Conservation (phyloP, 2,113 vertebrate species). For the Paramormyrops kingsleyae region DNA sequence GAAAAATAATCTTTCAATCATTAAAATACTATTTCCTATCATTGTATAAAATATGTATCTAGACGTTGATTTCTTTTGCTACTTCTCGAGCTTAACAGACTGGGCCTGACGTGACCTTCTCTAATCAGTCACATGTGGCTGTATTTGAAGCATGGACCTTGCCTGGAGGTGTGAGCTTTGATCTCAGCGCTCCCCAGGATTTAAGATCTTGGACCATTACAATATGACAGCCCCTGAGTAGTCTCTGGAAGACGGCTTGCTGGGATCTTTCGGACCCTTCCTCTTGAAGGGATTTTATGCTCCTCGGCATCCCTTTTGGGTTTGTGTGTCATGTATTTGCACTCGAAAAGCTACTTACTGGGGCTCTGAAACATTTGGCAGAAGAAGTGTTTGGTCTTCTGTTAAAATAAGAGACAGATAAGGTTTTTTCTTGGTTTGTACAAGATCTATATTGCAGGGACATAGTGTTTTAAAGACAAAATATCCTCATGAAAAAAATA, state of each 20-base stretch:
- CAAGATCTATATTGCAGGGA: neutral
- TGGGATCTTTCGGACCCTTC: neutral
- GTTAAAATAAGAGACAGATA: neutral
- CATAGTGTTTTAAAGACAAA: neutral
- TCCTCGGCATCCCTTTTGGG: neutral
- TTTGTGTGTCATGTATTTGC: neutral
- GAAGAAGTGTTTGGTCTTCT: neutral
- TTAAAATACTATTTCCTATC: neutral
- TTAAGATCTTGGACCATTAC: neutral
- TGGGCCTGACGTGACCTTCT: neutral
- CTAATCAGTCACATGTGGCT: constrained; percentile 4
- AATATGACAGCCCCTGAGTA: neutral
- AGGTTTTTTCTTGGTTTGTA: neutral
- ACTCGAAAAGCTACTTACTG: neutral
- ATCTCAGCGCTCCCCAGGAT: neutral
- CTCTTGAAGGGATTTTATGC: neutral
- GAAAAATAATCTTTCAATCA: neutral
- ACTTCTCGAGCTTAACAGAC: neutral
- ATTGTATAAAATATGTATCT: neutral
- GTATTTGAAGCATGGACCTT: neutral
- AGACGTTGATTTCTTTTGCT: neutral
- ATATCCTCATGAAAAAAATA: neutral
- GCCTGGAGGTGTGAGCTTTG: constrained; percentile 7
- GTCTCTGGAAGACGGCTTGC: neutral
- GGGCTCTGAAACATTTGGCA: neutral